Evolutionary conservation across 1,140 invertebrate species (phyloP), one percentile per base, ranked within the genome.

Genomic region (Diorhabda sublineata): DNA sequence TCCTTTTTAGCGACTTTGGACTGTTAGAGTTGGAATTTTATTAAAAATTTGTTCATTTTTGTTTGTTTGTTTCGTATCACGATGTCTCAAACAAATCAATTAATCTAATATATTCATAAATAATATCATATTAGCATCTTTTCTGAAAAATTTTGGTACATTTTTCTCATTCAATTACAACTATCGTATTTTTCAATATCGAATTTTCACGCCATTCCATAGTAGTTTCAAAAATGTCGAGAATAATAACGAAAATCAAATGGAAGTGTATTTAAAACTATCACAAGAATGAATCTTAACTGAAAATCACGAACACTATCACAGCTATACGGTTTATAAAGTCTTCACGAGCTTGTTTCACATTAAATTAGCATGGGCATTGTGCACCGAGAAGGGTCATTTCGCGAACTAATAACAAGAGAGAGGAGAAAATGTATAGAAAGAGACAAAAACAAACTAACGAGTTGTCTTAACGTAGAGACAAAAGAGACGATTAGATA

Each of bases 401-500:
- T 64, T 52, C 47, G 47, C 47, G 47, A 52, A 52, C 47, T 52
- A 52, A 52, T 52, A 52, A 52, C 52, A 43, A 11, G 45, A 61
- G 61, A 44, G 67, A 60, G 58, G 5, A 58, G 45, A 42, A 44
- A 7, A 9, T 42, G 61, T 42, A 45, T 57, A 60, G 61, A 41
- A 65, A 61, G 67, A 62, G 67, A 43, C 56, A 57, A 45, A 58
- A 62, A 73, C 70, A 67, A n/a, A 60, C 9, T 44, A 60, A 11
- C 42, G 58, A 43, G 65, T 41, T 58, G 73, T 71, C 73, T 74
- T 72, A 70, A 56, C 64, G 64, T 67, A 70, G 72, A 67, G 73
- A 74, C 73, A 75, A 75, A 74, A 69, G 70, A 71, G 73, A 72
- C 73, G 73, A 76, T 76, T 75, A 75, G 75, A 76, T 73, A 76